Evolutionary conservation across 1,140 invertebrate species (phyloP), one percentile per base, ranked within the genome.

Genomic region (Helicoverpa zea): DNA sequence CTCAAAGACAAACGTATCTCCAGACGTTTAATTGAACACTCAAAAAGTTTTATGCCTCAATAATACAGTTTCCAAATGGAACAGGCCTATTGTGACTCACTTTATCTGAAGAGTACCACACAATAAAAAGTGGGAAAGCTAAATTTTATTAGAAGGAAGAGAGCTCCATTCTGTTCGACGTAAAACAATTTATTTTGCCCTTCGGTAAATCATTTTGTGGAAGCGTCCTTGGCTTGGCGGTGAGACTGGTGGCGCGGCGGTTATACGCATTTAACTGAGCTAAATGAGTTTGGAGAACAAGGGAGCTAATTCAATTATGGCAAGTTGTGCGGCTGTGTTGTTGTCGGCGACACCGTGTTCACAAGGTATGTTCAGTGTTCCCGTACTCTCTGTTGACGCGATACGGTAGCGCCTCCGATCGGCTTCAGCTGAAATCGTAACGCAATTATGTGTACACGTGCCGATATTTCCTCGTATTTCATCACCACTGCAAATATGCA

Each of bases 271-370:
- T 79, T 72, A 79, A 79, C 66, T 63, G 66, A 35, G 23, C 61
- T 66, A 77, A 77, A 77, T 66, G 75, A 79, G 63, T 78, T 78
- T 78, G 14, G 59, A 16, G 66, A 72, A 79, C 77, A 72, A 70
- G 63, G 64, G 51, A 59, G 68, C 63, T 79, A 72, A 79, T 79
- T 79, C 77, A 79, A 79, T 79, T 79, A 79, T 56, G 59, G 18
- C 12, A 49, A 77, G 75, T 61, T 54, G 47, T 64, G 61, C 23
- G 43, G 49, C n/a, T 52, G 63, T 59, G 43, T 63, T 75, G 43
- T 2, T 58, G 30, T 43, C 12, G 10, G 49, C 35, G 54, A 56
- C 70, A 70, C 54, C 10, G 47, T 76, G 59, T 76, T 30, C 9
- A 63, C 35, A 52, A 23, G 30, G 59, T 66, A 23, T 77, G 59